A percentile compares a stretch with the other conserved stretches of the same genome.
phyloP scores from a whole-genome alignment of 1,140 invertebrate genomes.

The Sinella curviseta region DNA sequence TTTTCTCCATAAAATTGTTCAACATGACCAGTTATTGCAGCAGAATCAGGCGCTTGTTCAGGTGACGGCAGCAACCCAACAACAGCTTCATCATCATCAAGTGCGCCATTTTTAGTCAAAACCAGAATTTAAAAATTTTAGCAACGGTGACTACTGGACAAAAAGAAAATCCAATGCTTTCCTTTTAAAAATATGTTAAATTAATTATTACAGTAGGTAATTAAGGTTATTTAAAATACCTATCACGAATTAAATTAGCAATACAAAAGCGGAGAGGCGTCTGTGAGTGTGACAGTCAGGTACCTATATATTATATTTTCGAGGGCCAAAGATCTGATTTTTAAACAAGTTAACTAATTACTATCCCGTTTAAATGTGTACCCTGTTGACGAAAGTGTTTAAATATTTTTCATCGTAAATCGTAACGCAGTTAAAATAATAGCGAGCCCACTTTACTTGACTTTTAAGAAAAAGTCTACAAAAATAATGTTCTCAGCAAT shows the following conservation, averaged over 20 bases:
- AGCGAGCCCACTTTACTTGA: too few relatives aligned
- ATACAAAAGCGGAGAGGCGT: too few relatives aligned
- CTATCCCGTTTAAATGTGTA: background rate
- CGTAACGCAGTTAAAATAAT: too few relatives aligned
- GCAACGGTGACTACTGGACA: too few relatives aligned
- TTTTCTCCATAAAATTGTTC: slow-evolving; percentile 52
- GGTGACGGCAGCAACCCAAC: background rate
- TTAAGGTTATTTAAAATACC: background rate
- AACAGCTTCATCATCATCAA: background rate
- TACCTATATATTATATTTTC: background rate
- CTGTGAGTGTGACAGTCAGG: background rate
- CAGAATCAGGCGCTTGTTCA: slow-evolving; percentile 11
- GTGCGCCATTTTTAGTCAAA: background rate
- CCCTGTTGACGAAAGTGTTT: background rate
- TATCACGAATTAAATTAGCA: too few relatives aligned
- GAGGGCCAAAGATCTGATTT: background rate
- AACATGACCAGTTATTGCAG: slow-evolving; percentile 15
- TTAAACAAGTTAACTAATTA: background rate
- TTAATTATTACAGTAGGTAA: too few relatives aligned
- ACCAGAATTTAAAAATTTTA: too few relatives aligned
- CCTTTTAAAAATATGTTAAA: too few relatives aligned
- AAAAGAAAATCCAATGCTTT: too few relatives aligned
- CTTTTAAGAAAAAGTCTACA: too few relatives aligned
- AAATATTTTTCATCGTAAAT: background rate
- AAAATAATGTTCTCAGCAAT: background rate